Base-by-base conservation (phyloP, 2,797 vertebrate genomes). In the Amazona ochrocephala region DNA sequence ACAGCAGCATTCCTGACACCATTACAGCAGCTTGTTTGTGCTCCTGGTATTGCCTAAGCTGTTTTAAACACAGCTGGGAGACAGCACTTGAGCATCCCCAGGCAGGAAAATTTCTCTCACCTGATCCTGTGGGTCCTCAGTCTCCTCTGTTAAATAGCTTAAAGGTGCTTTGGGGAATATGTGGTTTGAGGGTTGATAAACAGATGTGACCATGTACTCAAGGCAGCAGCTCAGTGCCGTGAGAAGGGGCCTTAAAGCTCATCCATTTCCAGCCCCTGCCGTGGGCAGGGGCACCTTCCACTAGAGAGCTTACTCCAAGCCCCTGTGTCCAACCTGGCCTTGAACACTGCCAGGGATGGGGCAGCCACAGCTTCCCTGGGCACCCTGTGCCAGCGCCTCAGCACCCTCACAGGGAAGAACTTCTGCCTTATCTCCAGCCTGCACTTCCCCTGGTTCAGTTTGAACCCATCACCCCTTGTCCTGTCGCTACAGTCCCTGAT, bases 71-170 rank as follows among this genome's bases (percentile, higher is more conserved):
- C 84, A 62, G 19, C 14, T 53, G 86, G 62, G 86, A 77, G 44
- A n/a, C 60, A 41, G 15, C 10, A 7, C 58, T 80, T 71, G 94
- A 61, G 74, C 95, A 81, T 87, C 94, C 80, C 89, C 86, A 60
- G 90, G 42, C 61, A 66, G 94, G 74, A 73, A 60, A 41, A 47
- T 37, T 48, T 39, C 71, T 79, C 74, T 74, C 62, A 37, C 24
- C 75, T 75, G 12, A 45, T 56, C 13, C 77, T n/a, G 32, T 5
- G 3, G 42, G 2, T 48, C 15, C 48, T 78, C 41, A 48, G 34
- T 19, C 41, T 64, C 68, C 41, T 70, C 50, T 62, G 51, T n/a
- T 23, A 7, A 58, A 61, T 19, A 20, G 62, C 37, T 24, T 32
- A 24, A 13, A 39, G 32, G 9, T 41, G 60, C 1, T 30, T 7